A percentile compares a stretch with the other conserved stretches of the same genome.
phyloP scores from a whole-genome alignment of 1,140 invertebrate species.

The Zelostemma sp. region DNA sequence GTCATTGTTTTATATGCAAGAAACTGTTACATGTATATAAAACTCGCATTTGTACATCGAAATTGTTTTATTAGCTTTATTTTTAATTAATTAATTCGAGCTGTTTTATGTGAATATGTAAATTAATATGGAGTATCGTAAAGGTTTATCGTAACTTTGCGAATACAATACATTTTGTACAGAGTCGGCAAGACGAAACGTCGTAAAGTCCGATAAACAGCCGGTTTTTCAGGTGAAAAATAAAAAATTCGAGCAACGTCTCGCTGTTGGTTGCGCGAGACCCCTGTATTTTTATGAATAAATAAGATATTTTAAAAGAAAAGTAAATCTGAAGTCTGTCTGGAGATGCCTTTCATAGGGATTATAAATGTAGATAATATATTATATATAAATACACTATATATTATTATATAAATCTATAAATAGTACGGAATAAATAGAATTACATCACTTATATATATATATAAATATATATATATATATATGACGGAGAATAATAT shows the following conservation, averaged over 20 bases:
- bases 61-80: conserved; percentile 37
- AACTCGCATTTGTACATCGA: conserved; percentile 39
- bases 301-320: conserved; percentile 71
- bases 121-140: conserved; percentile 27
- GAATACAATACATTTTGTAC: conserved; percentile 38
- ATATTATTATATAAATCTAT: conserved; percentile 68
- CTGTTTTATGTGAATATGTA: conserved; percentile 38
- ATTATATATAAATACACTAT: conserved; percentile 70
- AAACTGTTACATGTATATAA: conserved; percentile 38
- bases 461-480: conserved; percentile 50
- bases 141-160: conserved; percentile 27
- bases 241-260: conserved; percentile 43
- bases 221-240: conserved; percentile 18
- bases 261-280: conserved; percentile 57
- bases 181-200: conserved; percentile 22
- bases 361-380: conserved; percentile 71
- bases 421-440: conserved; percentile 67
- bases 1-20: conserved; percentile 47
- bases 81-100: conserved; percentile 40
- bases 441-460: conserved; percentile 56
- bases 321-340: conserved; percentile 70
- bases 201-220: conserved; percentile 2
- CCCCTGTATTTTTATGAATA: conserved; percentile 71
- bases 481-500: conserved; percentile 68
- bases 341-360: conserved; percentile 71